These are phyloP conservation scores for Sesia bembeciformis DNA, from an alignment of 2,888 invertebrate species.

Conservation along the genomic window DNA sequence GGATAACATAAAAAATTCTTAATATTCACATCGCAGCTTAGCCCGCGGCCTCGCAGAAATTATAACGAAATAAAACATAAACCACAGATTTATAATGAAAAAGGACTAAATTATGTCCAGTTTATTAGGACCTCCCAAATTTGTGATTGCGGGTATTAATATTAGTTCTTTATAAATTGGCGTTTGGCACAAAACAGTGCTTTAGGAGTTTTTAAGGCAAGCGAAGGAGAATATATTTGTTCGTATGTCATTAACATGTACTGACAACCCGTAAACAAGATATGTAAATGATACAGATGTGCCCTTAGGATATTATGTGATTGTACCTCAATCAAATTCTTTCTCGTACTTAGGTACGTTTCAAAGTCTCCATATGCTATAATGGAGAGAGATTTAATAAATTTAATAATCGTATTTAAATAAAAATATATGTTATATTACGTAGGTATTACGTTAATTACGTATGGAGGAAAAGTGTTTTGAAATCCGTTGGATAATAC, in stretches of 20 bases:
- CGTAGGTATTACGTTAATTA: no score
- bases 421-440: no score
- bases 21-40: constrained; percentile 58
- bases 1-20: constrained; percentile 43
- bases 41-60: constrained; percentile 64
- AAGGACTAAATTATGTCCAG: constrained; percentile 29
- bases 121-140: constrained; percentile 18
- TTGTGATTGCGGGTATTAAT: not conserved
- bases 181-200: constrained; percentile 36
- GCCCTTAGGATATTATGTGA: constrained; percentile 21
- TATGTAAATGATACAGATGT: constrained; percentile 51
- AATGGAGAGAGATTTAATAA: no score
- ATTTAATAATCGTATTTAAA: no score
- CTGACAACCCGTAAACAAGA: constrained; percentile 53
- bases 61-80: constrained; percentile 68
- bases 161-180: constrained; percentile 22
- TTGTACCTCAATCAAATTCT: constrained; percentile 2
- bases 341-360: no score
- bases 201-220: constrained; percentile 28
- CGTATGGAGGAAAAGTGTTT: no score
- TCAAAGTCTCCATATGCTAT: no score
- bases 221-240: constrained; percentile 50
- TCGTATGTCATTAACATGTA: constrained; percentile 51
- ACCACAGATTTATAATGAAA: constrained; percentile 54
- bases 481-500: no score